Evolutionary conservation across 2,113 vertebrate genomes (phyloP).

Genomic region (Pionites leucogaster): DNA sequence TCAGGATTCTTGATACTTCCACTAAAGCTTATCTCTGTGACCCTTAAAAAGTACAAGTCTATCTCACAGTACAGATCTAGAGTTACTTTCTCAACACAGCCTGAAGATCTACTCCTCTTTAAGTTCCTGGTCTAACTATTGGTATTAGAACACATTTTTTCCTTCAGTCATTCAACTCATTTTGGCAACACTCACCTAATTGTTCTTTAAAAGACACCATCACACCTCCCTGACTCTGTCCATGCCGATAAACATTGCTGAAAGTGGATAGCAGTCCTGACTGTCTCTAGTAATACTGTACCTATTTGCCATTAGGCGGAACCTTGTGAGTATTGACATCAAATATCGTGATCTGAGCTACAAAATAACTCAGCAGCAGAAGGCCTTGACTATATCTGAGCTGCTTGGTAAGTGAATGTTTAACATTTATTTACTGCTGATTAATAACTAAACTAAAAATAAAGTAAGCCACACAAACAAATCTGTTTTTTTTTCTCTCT

Average conservation of each 20-base stretch:
- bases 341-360: constrained; percentile 79
- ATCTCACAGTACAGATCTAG: neutral
- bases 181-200: neutral
- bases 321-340: constrained; percentile 79
- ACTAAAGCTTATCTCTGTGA: neutral
- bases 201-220: neutral
- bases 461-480: neutral
- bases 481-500: neutral
- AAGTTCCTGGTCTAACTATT: neutral
- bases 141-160: neutral
- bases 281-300: neutral
- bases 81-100: neutral
- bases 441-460: neutral
- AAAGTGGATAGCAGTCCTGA: neutral
- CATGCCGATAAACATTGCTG: neutral
- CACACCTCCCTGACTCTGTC: neutral
- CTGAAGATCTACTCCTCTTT: neutral
- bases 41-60: neutral
- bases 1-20: neutral
- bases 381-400: constrained; percentile 71
- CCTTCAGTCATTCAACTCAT: neutral
- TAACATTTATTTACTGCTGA: neutral
- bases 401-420: constrained; percentile 73
- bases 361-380: constrained; percentile 79
- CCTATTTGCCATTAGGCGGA: constrained; percentile 66